Evolutionary conservation across 2,113 vertebrate genomes (phyloP).

Genomic region (Urocitellus parryii): DNA sequence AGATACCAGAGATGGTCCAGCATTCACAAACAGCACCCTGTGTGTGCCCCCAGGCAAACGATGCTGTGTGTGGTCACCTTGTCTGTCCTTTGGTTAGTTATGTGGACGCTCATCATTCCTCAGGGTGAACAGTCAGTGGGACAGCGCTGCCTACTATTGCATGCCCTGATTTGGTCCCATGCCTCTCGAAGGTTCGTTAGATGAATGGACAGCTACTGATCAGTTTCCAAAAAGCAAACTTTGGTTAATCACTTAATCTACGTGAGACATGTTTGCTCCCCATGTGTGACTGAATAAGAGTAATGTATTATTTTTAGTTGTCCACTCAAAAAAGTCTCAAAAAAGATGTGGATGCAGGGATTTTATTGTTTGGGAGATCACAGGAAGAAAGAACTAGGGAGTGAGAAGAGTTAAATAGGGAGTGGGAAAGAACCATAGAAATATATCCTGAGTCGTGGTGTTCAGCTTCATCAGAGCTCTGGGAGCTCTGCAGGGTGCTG

Average conservation of each 20-base stretch:
- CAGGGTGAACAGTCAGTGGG: not conserved
- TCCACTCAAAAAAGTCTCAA: not conserved
- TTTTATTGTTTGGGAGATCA: no score
- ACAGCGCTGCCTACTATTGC: not conserved
- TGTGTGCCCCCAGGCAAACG: no score
- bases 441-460: no score
- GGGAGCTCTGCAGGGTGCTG: no score
- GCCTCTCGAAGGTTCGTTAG: not conserved
- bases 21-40: not conserved
- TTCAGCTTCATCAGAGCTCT: no score
- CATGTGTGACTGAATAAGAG: not conserved
- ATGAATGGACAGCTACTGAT: not conserved
- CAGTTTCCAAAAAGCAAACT: not conserved
- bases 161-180: accelerated
- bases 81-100: accelerated
- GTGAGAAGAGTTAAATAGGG: not conserved
- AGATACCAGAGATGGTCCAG: no score
- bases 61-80: accelerated
- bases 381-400: no score
- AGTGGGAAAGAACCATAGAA: not conserved
- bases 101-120: not conserved
- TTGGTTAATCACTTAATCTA: not conserved
- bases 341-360: not conserved
- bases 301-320: not conserved
- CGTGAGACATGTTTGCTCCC: not conserved